Conservation (phyloP, 1,140 invertebrate genomes). For the Varroa destructor region DNA sequence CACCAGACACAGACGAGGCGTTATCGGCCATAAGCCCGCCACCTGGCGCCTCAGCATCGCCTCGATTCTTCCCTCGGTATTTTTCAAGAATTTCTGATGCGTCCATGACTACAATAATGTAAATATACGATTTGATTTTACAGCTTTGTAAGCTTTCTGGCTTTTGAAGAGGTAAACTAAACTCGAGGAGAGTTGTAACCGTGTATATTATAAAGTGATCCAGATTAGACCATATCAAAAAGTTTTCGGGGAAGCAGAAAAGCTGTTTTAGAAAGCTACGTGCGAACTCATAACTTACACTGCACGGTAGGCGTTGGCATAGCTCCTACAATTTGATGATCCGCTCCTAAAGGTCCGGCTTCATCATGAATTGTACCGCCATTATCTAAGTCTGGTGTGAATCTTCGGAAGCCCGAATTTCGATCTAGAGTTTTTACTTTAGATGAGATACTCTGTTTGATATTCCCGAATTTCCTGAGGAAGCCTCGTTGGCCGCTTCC, state of each 20-base stretch:
- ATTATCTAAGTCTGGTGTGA: too few species aligned
- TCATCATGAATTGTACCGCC: too few species aligned
- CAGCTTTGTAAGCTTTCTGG: too few species aligned
- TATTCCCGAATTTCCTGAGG: slow-evolving; percentile 4
- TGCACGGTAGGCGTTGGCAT: not conserved
- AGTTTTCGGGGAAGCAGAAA: not conserved
- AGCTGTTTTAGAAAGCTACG: not conserved
- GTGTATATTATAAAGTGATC: not conserved
- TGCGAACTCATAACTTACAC: not conserved
- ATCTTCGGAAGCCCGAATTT: not conserved
- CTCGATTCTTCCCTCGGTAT: slow-evolving; percentile 64
- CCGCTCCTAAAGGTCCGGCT: too few species aligned
- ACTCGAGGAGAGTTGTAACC: too few species aligned
- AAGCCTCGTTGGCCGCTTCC: slow-evolving; percentile 1
- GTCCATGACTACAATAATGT: slow-evolving; percentile 48
- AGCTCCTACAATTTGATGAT: too few species aligned
- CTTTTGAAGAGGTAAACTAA: too few species aligned
- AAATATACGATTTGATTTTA: not conserved
- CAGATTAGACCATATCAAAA: not conserved
- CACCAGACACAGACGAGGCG: slow-evolving; percentile 26
- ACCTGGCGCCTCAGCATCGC: slow-evolving; percentile 50
- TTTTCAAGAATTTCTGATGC: slow-evolving; percentile 78
- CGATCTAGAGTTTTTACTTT: slow-evolving; percentile 13
- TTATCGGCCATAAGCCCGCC: slow-evolving; percentile 50
- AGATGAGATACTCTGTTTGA: not conserved